Evolutionary conservation across 2,113 vertebrate genomes (phyloP).

Genomic region (Nibea coibor): DNA sequence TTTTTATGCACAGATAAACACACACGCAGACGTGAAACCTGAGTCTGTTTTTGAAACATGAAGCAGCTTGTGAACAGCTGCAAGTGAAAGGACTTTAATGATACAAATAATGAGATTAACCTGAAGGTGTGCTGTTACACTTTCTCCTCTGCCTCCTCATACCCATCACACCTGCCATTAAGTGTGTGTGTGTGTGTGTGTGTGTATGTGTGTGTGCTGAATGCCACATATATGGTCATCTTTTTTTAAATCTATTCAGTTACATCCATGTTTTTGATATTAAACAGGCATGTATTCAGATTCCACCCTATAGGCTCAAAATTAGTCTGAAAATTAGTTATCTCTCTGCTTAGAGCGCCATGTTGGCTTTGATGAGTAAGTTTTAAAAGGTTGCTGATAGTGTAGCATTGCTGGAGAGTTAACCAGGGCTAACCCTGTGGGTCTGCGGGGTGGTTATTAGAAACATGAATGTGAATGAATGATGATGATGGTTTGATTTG

Average conservation of each 20-base stretch:
- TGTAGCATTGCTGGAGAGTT: not conserved
- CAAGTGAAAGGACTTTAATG: slow-evolving; percentile 53
- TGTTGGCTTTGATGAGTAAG: not conserved
- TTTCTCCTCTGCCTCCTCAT: slow-evolving; percentile 29
- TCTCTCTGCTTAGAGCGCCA: not conserved
- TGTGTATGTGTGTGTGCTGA: too few species aligned
- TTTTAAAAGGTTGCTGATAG: not conserved
- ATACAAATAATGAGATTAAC: slow-evolving; percentile 47
- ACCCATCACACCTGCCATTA: slow-evolving; percentile 7
- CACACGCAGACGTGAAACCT: slow-evolving; percentile 23
- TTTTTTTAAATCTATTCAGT: too few species aligned
- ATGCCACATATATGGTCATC: too few species aligned
- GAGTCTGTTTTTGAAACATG: slow-evolving; percentile 46
- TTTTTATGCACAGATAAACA: not conserved
- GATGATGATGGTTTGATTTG: too few species aligned
- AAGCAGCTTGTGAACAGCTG: slow-evolving; percentile 55
- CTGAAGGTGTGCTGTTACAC: slow-evolving; percentile 51
- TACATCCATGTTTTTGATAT: too few species aligned
- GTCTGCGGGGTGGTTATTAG: not conserved
- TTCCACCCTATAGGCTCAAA: not conserved
- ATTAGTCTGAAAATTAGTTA: too few species aligned
- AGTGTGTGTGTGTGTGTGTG: not conserved
- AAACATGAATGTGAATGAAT: not conserved
- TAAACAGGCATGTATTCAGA: not conserved
- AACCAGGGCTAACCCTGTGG: too few species aligned